Percentiles rank a stretch among this genome's conserved stretches.
Conservation (phyloP, 2,797 vertebrate genomes). For the Melanotaenia trifasciata region DNA sequence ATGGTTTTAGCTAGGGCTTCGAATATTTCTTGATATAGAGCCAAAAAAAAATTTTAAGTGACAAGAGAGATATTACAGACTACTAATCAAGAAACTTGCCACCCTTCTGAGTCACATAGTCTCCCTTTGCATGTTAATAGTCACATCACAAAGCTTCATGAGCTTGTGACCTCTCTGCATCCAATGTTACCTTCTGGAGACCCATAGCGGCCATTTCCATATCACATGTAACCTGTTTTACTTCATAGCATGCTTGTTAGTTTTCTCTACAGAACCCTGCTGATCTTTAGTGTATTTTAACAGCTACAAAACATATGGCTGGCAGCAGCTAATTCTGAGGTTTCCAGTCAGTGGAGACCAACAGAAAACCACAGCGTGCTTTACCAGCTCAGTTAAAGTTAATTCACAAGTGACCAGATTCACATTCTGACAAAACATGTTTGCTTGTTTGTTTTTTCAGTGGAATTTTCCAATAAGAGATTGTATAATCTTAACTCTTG, state of each 20-base stretch:
- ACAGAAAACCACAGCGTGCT: not conserved
- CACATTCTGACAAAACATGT: not conserved
- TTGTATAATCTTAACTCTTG: not conserved
- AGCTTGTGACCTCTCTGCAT: not conserved
- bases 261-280: not conserved
- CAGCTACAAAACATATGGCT: not conserved
- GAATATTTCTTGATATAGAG: conserved; percentile 27
- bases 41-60: conserved; percentile 12
- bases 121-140: conserved; percentile 23
- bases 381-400: not conserved
- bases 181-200: conserved; percentile 5
- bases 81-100: conserved; percentile 7
- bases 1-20: conserved; percentile 25
- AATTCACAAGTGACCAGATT: conserved; percentile 3
- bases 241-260: conserved; percentile 2
- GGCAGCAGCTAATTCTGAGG: conserved; percentile 5
- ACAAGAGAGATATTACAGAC: conserved; percentile 34
- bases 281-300: conserved; percentile 9
- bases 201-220: not conserved
- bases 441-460: not conserved
- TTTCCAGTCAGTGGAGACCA: conserved; percentile 6
- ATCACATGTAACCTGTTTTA: not conserved
- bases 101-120: not conserved
- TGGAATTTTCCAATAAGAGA: not conserved
- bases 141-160: conserved; percentile 7